phyloP scores from a whole-genome alignment of 2,888 invertebrate genomes.

The Acanthosepion pharaonis region DNA sequence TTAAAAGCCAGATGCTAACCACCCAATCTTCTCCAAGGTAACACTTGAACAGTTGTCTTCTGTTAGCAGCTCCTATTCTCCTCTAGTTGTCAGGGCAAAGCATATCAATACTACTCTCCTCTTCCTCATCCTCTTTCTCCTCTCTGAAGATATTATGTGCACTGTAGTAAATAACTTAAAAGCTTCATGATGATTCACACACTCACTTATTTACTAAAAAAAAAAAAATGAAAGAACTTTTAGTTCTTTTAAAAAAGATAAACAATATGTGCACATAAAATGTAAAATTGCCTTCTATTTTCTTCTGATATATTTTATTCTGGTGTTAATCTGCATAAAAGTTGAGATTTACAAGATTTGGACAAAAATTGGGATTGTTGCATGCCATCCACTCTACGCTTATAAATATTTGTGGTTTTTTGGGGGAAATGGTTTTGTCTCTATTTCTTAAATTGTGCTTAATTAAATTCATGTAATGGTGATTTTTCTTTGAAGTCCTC shows the following conservation, averaged over 20 bases:
- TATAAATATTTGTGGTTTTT: neutral
- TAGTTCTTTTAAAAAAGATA: neutral
- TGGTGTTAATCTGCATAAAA: slow-evolving; percentile 1
- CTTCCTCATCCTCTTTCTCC: neutral
- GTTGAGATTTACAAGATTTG: neutral
- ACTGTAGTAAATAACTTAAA: neutral
- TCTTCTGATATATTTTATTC: neutral
- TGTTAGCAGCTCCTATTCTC: neutral
- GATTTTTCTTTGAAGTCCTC: neutral
- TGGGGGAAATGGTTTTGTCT: neutral
- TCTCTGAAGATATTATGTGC: neutral
- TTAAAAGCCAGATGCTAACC: neutral
- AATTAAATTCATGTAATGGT: neutral
- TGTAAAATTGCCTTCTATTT: neutral
- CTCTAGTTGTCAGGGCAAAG: neutral
- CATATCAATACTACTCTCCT: neutral
- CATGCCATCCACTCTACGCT: neutral
- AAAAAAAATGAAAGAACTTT: neutral
- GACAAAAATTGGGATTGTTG: neutral
- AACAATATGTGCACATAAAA: neutral
- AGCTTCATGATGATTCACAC: neutral
- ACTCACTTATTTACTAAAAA: neutral
- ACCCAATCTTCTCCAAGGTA: neutral
- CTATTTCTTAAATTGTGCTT: neutral
- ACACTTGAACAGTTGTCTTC: neutral